These are phyloP conservation scores for Pipistrellus pipistrellus DNA, from an alignment of 2,797 vertebrate genomes.

Conservation along the genomic window DNA sequence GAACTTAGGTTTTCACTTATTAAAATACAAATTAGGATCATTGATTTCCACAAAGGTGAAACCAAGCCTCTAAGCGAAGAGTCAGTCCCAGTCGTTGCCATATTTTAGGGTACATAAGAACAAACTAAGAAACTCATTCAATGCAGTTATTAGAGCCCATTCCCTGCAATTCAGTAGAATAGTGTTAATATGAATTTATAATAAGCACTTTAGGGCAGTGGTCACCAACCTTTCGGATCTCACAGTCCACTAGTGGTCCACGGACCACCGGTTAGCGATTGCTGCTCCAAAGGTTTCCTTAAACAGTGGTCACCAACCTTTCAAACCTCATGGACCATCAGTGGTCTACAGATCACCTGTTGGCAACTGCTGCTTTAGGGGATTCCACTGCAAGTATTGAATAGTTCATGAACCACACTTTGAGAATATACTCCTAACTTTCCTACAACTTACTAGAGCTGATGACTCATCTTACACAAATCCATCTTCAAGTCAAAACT, in stretches of 20 bases:
- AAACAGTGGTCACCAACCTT: no score
- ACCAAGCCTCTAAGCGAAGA: neutral
- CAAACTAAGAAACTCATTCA: neutral
- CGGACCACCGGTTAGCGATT: no score
- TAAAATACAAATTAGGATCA: slow-evolving; percentile 43
- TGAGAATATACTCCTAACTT: neutral
- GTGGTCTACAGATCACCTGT: no score
- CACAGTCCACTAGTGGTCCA: no score
- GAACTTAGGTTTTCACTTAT: slow-evolving; percentile 23
- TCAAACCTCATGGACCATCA: no score
- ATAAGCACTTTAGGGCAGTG: neutral
- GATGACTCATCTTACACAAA: neutral
- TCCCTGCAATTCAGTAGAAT: neutral
- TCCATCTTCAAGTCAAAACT: neutral
- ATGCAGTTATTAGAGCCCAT: neutral
- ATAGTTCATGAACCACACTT: neutral
- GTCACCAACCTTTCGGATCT: no score
- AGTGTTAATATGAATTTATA: neutral
- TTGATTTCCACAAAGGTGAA: slow-evolving; percentile 22
- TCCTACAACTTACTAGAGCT: neutral
- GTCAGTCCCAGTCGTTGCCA: neutral
- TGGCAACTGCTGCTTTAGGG: neutral
- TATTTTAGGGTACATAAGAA: neutral
- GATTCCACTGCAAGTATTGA: neutral
- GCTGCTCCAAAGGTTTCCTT: no score